phyloP scores from a whole-genome alignment of 2,888 invertebrate species.

The Caradrina kadenii region DNA sequence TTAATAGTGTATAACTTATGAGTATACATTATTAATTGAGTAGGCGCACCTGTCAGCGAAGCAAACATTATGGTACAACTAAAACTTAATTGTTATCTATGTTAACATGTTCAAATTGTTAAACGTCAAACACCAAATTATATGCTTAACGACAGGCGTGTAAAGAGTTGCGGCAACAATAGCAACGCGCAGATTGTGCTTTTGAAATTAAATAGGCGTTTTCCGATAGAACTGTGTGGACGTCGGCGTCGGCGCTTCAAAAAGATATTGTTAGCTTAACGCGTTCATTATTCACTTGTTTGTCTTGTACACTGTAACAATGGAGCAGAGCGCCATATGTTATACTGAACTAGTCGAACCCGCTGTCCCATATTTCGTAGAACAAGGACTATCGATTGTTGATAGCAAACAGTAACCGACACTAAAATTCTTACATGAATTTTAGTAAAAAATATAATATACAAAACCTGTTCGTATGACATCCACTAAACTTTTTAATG shows the following conservation, averaged over 20 bases:
- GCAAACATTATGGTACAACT: constrained; percentile 38
- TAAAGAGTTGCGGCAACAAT: constrained; percentile 47
- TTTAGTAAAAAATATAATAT: constrained; percentile 25
- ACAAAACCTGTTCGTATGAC: background rate
- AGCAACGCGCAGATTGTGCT: constrained; percentile 36
- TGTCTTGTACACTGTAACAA: constrained; percentile 59
- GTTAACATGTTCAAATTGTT: constrained; percentile 41
- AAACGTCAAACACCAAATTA: constrained; percentile 40
- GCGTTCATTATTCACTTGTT: constrained; percentile 62
- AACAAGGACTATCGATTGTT: constrained; percentile 52
- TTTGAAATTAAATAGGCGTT: constrained; percentile 54
- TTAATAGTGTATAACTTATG: constrained; percentile 3
- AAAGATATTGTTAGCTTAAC: constrained; percentile 52
- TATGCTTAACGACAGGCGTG: constrained; percentile 27
- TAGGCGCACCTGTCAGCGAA: constrained; percentile 28
- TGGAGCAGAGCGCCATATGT: constrained; percentile 48
- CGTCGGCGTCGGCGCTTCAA: constrained; percentile 37
- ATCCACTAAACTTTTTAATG: constrained; percentile 35
- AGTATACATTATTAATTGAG: too few species aligned
- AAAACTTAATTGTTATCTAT: constrained; percentile 42
- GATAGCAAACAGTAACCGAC: constrained; percentile 41
- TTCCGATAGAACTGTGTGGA: constrained; percentile 38
- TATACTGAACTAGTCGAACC: constrained; percentile 52
- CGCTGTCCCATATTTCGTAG: constrained; percentile 50
- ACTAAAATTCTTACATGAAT: constrained; percentile 35